Percentiles rank a stretch among this genome's conserved stretches.
These are phyloP conservation scores for Listrodromus nycthemerus DNA, from an alignment of 2,888 invertebrate genomes.

Conservation along the genomic window DNA sequence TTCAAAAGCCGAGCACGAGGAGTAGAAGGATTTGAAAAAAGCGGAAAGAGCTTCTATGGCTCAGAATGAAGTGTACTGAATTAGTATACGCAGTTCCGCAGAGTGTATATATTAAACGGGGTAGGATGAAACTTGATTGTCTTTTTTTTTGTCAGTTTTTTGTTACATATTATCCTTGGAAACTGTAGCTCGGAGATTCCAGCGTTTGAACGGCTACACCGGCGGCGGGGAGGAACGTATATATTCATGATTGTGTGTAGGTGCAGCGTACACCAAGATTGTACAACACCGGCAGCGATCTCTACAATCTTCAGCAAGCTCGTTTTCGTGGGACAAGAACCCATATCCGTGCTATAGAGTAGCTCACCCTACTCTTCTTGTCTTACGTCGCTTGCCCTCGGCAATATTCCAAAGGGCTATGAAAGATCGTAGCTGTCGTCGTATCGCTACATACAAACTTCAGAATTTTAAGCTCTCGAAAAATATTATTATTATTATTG, in stretches of 20 bases:
- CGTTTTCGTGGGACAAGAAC: constrained; percentile 43
- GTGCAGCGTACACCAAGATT: background rate
- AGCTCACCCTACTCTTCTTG: background rate
- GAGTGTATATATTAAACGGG: background rate
- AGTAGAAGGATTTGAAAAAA: background rate
- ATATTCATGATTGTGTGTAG: constrained; percentile 8
- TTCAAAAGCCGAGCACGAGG: background rate
- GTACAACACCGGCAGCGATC: constrained; percentile 17
- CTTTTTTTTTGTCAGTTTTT: background rate
- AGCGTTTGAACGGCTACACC: background rate
- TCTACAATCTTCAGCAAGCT: constrained; percentile 33
- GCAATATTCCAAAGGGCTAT: constrained; percentile 28
- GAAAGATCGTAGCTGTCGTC: constrained; percentile 49
- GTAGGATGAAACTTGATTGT: constrained; percentile 3
- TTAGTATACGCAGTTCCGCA: background rate
- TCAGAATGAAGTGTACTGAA: background rate
- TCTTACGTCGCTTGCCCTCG: background rate
- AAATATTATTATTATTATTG: too few relatives aligned
- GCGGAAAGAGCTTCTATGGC: background rate
- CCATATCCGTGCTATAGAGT: constrained; percentile 5
- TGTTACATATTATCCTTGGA: constrained; percentile 4
- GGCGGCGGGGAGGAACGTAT: background rate
- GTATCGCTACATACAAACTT: constrained; percentile 23
- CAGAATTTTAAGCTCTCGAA: constrained; percentile 9
- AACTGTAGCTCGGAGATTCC: background rate